These are phyloP conservation scores for Gymnogyps californianus DNA, from an alignment of 2,113 vertebrate genomes.

Conservation along the genomic window DNA sequence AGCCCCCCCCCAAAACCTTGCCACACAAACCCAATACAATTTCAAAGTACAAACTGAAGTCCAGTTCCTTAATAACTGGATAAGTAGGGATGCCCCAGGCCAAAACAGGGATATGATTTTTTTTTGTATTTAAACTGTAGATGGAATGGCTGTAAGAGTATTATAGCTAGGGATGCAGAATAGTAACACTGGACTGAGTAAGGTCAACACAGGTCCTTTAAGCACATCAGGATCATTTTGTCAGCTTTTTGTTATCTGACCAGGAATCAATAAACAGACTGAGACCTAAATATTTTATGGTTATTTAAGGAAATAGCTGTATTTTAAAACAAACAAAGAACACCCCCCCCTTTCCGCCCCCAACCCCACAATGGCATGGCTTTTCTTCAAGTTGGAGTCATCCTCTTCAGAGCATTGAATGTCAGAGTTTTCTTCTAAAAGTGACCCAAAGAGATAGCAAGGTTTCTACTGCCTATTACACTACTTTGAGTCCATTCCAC, in stretches of 20 bases:
- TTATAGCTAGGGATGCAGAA: not conserved
- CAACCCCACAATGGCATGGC: accelerated
- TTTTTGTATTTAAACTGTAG: not conserved
- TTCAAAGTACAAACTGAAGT: not conserved
- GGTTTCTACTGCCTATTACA: not conserved
- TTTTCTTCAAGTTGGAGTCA: not conserved
- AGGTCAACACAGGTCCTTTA: not conserved
- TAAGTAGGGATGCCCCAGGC: not conserved
- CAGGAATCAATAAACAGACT: not conserved
- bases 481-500: not conserved
- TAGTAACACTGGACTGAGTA: not conserved
- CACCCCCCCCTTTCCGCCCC: not conserved
- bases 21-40: too few relatives aligned
- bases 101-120: accelerated
- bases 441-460: not conserved
- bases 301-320: not conserved
- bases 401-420: not conserved
- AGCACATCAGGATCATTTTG: not conserved
- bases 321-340: not conserved
- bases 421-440: not conserved
- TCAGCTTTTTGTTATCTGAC: not conserved
- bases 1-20: too few relatives aligned
- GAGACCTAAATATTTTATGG: not conserved
- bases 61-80: not conserved
- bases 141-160: not conserved